These are phyloP conservation scores for Cyprinodon diabolis DNA, from an alignment of 2,797 vertebrate genomes.

Conservation along the genomic window DNA sequence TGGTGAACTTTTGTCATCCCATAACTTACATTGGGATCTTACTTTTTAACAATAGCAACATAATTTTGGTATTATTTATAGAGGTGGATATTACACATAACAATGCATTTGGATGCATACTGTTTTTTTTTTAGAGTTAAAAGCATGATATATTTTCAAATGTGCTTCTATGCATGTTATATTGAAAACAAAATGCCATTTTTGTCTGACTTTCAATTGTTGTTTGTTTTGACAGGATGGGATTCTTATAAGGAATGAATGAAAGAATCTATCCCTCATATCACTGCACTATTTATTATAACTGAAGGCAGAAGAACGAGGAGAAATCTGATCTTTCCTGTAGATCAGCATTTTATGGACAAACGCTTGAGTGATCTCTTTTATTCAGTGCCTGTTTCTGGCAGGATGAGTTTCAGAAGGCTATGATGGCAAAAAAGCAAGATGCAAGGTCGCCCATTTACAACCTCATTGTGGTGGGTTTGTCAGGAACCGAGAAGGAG, in stretches of 20 bases:
- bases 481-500: constrained; percentile 98
- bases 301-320: constrained; percentile 55
- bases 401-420: constrained; percentile 88
- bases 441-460: constrained; percentile 94
- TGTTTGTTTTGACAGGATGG: constrained; percentile 66
- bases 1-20: constrained; percentile 4
- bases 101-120: background rate
- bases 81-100: background rate
- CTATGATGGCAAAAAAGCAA: constrained; percentile 99
- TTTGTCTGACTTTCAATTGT: constrained; percentile 46
- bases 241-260: constrained; percentile 57
- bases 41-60: too few relatives aligned
- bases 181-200: constrained; percentile 2
- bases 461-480: constrained; percentile 94
- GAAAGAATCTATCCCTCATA: constrained; percentile 57
- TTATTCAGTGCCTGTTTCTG: constrained; percentile 81
- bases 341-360: constrained; percentile 70
- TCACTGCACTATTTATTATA: constrained; percentile 50
- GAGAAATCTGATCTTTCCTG: constrained; percentile 56
- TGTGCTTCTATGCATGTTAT: background rate
- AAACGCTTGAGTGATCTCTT: constrained; percentile 71
- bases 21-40: background rate
- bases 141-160: background rate
- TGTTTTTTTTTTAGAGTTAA: background rate
- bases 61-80: background rate